These are phyloP conservation scores for Aphidius gifuensis DNA, from an alignment of 1,140 invertebrate genomes.

Conservation along the genomic window DNA sequence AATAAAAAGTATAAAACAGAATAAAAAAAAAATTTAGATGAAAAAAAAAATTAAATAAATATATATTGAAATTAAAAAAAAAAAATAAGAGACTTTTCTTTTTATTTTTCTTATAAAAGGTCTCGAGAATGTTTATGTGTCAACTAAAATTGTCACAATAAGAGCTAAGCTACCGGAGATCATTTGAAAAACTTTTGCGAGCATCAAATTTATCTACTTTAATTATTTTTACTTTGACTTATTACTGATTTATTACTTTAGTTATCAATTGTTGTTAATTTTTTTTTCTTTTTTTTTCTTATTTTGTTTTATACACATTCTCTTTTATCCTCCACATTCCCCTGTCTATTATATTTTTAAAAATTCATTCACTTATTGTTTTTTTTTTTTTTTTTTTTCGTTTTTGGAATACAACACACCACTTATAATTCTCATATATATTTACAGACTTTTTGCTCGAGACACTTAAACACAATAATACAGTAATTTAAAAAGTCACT, in stretches of 20 bases:
- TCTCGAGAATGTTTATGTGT: constrained; percentile 35
- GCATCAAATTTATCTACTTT: constrained; percentile 55
- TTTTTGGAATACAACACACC: constrained; percentile 36
- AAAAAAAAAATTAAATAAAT: constrained; percentile 5
- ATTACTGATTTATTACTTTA: constrained; percentile 53
- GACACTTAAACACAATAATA: constrained; percentile 1
- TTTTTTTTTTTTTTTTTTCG: constrained; percentile 27
- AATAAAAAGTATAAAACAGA: constrained; percentile 1
- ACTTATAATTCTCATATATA: constrained; percentile 24
- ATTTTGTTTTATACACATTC: constrained; percentile 48
- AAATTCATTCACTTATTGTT: neutral
- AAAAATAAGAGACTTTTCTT: constrained; percentile 30
- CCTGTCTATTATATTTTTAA: neutral
- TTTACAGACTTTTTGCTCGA: constrained; percentile 13
- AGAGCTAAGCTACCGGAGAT: constrained; percentile 57
- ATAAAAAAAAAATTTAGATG: constrained; percentile 15
- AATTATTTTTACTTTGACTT: constrained; percentile 51
- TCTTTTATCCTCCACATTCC: constrained; percentile 28
- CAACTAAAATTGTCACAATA: constrained; percentile 45
- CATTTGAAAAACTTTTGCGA: constrained; percentile 57
- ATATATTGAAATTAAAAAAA: constrained; percentile 8
- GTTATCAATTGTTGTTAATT: constrained; percentile 48
- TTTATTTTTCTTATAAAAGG: constrained; percentile 41
- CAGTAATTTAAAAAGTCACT: neutral
- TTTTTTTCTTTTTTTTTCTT: constrained; percentile 42